Evolutionary conservation across 2,888 invertebrate species (phyloP), one percentile per base, ranked within the genome.

Genomic region (Macropis europaea): DNA sequence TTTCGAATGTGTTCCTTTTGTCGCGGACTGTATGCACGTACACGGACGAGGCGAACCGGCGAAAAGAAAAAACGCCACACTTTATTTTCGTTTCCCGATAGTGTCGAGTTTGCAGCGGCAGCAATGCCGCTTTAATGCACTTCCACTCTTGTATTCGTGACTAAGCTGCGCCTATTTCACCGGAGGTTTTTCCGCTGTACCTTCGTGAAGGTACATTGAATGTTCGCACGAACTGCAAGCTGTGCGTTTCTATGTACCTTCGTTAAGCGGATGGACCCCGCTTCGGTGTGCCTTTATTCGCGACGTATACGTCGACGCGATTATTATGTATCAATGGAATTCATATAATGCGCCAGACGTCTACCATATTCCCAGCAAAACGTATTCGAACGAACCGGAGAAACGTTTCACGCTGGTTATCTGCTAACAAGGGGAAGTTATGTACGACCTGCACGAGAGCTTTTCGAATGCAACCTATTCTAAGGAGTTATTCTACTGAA

Each of bases 121-220:
- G 69, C 69, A 52, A 68, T 68, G 69, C 64, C 62, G 70, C 54
- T 76, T 76, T 76, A 74, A 76, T 74, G 75, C 66, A 73, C 73
- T 72, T 71, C 62, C 72, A 57, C 57, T 71, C 72, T 71, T 52
- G 72, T 52, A 72, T 72, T 54, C 72, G 57, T 52, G 72, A 71
- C 70, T 71, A 70, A 67, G 71, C 72, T 56, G 56, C 57, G 62
- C 54, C 62, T 56, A 57, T 72, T 72, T 62, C 71, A 34, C 71
- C 15, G 30, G 38, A 54, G 61, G 45, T 52, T 71, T 72, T 70
- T 45, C 48, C 69, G 42, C 32, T 19, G 68, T 45, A 69, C 42
- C 19, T 48, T 60, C 48, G 38, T 50, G 42, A 64, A 64, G 66
- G 68, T 34, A 32, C 64, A 68, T 57, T 68, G 22, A 68, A 68